These are phyloP conservation scores for Papio anubis DNA, from an alignment of 2,113 vertebrate genomes.

Conservation along the genomic window DNA sequence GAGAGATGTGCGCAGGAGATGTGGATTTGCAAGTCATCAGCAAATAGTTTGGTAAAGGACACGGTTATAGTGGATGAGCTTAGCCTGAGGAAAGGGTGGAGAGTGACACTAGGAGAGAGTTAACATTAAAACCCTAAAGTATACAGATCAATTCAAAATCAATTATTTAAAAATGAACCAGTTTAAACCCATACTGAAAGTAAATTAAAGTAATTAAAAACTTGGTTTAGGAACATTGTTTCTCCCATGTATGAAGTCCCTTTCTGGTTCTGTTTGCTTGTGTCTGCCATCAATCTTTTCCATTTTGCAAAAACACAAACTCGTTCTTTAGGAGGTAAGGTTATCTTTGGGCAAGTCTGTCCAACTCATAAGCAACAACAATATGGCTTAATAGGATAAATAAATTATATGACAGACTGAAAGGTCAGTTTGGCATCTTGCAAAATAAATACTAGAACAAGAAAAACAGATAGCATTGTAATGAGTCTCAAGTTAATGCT, in stretches of 20 bases:
- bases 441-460: conserved; percentile 53
- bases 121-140: background rate
- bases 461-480: background rate
- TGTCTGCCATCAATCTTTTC: background rate
- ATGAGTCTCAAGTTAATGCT: background rate
- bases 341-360: background rate
- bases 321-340: background rate
- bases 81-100: background rate
- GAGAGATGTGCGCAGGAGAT: background rate
- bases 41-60: background rate
- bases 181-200: background rate
- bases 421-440: conserved; percentile 36
- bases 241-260: background rate
- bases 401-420: background rate
- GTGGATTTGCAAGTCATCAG: background rate
- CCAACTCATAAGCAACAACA: background rate
- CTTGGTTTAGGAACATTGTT: background rate
- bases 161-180: background rate
- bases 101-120: background rate
- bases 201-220: background rate
- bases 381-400: conserved; percentile 12
- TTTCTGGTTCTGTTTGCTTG: background rate
- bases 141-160: background rate
- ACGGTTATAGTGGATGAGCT: background rate
- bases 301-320: background rate